These are phyloP conservation scores for Hapalemur alaotrensis DNA, from an alignment of 2,797 vertebrate genomes.

Conservation along the genomic window DNA sequence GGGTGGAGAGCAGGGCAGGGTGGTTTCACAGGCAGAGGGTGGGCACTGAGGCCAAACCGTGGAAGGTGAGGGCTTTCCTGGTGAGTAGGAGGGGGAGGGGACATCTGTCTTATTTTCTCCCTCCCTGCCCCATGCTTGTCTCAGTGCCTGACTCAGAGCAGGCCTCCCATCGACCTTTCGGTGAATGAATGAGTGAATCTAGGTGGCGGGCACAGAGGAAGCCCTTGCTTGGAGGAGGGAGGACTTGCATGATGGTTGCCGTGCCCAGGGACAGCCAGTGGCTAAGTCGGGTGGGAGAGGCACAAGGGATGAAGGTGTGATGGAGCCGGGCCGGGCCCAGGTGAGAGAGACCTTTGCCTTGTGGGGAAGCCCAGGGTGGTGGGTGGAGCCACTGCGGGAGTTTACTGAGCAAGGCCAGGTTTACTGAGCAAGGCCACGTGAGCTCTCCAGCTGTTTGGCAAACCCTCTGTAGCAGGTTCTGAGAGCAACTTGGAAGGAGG, in stretches of 20 bases:
- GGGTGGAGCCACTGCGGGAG: fast-evolving
- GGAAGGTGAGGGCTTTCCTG: not conserved
- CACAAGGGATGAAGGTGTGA: fast-evolving
- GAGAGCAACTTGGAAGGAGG: not conserved
- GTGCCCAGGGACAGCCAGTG: not conserved
- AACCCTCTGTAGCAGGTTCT: not conserved
- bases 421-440: fast-evolving
- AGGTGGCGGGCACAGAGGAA: not conserved
- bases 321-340: conserved; percentile 29
- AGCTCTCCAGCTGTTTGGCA: not conserved
- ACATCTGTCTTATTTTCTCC: not conserved
- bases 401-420: fast-evolving
- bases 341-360: not conserved
- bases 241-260: fast-evolving
- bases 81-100: no score
- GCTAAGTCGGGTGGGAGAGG: fast-evolving
- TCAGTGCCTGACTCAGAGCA: not conserved
- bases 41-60: not conserved
- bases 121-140: fast-evolving
- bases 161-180: no score
- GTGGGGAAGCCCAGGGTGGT: not conserved
- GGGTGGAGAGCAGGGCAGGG: conserved; percentile 1
- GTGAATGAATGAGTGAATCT: not conserved
- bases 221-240: not conserved
- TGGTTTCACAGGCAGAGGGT: not conserved